Evolutionary conservation across 2,113 vertebrate species (phyloP).

Genomic region (Entomyzon cyanotis): DNA sequence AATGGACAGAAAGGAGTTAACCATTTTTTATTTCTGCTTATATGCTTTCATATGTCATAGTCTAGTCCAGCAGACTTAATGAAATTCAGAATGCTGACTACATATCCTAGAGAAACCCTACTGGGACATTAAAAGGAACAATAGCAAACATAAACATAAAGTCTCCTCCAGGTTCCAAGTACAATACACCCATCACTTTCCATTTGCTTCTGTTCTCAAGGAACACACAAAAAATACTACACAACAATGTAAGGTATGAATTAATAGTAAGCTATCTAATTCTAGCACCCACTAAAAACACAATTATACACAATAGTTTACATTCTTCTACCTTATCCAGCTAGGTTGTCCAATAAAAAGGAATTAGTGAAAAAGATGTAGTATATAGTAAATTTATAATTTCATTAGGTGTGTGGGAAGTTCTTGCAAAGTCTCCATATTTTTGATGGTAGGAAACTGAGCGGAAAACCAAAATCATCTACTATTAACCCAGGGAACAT

Average conservation of each 20-base stretch:
- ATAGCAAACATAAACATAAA: slow-evolving; percentile 3
- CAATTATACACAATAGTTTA: background rate
- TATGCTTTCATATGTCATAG: background rate
- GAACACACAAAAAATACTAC: background rate
- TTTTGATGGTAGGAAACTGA: background rate
- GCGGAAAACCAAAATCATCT: background rate
- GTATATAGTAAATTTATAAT: background rate
- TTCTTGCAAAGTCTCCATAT: background rate
- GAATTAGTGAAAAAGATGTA: background rate
- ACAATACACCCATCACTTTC: background rate
- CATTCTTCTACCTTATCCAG: background rate
- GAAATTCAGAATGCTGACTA: background rate
- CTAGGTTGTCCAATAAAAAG: background rate
- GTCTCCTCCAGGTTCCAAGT: background rate
- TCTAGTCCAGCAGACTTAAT: background rate
- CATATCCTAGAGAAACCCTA: background rate
- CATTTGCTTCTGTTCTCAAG: background rate
- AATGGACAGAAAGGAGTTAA: background rate
- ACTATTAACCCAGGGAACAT: background rate
- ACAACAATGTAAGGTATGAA: background rate
- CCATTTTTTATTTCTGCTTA: background rate
- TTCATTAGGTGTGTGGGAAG: background rate
- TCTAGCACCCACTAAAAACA: background rate
- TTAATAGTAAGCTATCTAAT: background rate
- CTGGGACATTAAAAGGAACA: slow-evolving; percentile 23